phyloP scores from a whole-genome alignment of 2,113 vertebrate species.

The Bostrychus sinensis region DNA sequence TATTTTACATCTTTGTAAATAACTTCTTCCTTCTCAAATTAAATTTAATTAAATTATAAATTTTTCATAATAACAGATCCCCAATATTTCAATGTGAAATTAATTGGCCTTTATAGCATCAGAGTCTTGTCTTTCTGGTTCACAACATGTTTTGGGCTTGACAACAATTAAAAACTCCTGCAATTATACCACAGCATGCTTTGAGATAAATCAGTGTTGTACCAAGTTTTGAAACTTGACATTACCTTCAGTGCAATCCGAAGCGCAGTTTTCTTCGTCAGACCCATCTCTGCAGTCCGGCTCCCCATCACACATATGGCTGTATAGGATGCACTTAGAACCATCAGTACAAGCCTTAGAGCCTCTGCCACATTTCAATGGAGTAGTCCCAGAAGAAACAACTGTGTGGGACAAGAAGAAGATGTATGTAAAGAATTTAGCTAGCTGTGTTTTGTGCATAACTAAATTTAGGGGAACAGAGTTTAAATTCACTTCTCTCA shows the following conservation, averaged over 20 bases:
- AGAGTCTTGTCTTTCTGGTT: too few relatives aligned
- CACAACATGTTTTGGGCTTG: too few relatives aligned
- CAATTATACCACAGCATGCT: not conserved
- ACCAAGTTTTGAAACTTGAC: not conserved
- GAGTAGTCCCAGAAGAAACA: slow-evolving; percentile 35
- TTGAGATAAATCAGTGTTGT: not conserved
- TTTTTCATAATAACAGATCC: too few relatives aligned
- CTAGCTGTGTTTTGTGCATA: not conserved
- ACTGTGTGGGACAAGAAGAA: not conserved
- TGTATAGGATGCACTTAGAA: slow-evolving; percentile 76
- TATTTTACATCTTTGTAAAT: too few relatives aligned
- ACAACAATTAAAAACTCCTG: too few relatives aligned
- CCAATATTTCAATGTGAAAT: too few relatives aligned
- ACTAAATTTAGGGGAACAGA: not conserved
- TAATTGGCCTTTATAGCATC: too few relatives aligned
- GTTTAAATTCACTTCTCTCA: slow-evolving; percentile 26
- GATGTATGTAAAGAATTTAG: not conserved
- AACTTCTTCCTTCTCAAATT: too few relatives aligned
- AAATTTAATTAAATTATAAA: too few relatives aligned
- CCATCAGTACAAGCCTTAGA: slow-evolving; percentile 76
- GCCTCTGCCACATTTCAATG: slow-evolving; percentile 43
- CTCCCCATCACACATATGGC: slow-evolving; percentile 85
- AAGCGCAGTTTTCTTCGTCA: slow-evolving; percentile 81
- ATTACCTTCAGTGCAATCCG: slow-evolving; percentile 80
- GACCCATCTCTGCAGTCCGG: slow-evolving; percentile 86